Evolutionary conservation across 2,888 invertebrate species (phyloP).

Genomic region (Cheilosia grossa): DNA sequence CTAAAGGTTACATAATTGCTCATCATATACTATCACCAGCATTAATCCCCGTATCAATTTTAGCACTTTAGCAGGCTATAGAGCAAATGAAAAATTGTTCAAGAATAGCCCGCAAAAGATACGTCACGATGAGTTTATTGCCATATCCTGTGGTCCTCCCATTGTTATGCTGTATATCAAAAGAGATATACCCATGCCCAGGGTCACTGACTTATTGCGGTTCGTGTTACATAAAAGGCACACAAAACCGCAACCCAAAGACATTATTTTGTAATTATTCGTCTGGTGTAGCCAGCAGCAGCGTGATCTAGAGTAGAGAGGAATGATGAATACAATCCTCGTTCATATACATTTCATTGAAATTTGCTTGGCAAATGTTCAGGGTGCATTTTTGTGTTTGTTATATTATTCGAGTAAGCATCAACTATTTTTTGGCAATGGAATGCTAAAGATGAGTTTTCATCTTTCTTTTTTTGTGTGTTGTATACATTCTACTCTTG

Average conservation of each 20-base stretch:
- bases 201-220: constrained; percentile 53
- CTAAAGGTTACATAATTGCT: no score
- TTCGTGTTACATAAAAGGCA: constrained; percentile 42
- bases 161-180: not conserved
- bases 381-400: constrained; percentile 32
- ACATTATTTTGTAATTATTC: constrained; percentile 66
- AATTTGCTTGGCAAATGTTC: constrained; percentile 58
- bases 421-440: constrained; percentile 55
- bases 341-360: constrained; percentile 34
- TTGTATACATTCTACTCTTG: not conserved
- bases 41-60: not conserved
- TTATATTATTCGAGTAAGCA: not conserved
- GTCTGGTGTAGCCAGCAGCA: constrained; percentile 45
- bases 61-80: not conserved
- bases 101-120: not conserved
- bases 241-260: constrained; percentile 50
- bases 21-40: not conserved
- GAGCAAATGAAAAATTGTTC: not conserved
- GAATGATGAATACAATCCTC: constrained; percentile 42
- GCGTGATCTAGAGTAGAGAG: constrained; percentile 26
- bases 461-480: constrained; percentile 12
- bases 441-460: constrained; percentile 6
- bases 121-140: not conserved
- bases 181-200: not conserved
- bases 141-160: constrained; percentile 1